Percentiles rank a stretch among this genome's conserved stretches.
Evolutionary conservation across 2,888 invertebrate genomes (phyloP).

Genomic region (Acholoe squamosa): DNA sequence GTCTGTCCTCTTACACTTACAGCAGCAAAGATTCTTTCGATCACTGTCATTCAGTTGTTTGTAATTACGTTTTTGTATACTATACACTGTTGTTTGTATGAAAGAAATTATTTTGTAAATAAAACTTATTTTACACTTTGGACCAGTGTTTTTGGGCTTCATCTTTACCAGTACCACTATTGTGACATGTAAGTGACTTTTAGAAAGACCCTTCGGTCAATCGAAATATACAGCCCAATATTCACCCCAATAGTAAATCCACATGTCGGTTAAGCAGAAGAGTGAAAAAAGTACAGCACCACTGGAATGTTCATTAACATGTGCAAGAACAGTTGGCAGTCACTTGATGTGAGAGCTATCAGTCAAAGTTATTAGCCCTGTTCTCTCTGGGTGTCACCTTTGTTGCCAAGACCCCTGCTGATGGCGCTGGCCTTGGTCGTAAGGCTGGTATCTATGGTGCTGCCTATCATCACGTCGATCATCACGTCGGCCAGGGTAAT

Average conservation of each 20-base stretch:
- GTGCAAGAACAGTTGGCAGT: neutral
- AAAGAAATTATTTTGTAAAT: slow-evolving; percentile 31
- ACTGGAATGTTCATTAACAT: slow-evolving; percentile 9
- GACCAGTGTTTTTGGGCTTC: neutral
- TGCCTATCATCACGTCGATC: neutral
- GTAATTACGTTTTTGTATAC: neutral
- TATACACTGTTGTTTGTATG: neutral
- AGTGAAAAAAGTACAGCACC: neutral
- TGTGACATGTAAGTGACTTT: too few relatives aligned
- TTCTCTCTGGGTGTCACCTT: neutral
- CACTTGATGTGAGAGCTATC: neutral
- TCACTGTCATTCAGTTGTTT: neutral
- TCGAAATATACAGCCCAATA: too few relatives aligned
- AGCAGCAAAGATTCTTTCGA: neutral
- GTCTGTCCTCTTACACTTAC: too few relatives aligned
- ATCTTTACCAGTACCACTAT: too few relatives aligned
- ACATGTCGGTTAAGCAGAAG: too few relatives aligned
- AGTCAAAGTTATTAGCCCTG: too few relatives aligned
- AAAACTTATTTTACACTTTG: slow-evolving; percentile 2
- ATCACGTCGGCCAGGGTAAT: slow-evolving; percentile 10
- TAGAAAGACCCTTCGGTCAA: too few relatives aligned
- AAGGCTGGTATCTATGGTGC: slow-evolving; percentile 50
- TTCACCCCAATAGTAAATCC: too few relatives aligned
- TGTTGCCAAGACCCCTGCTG: neutral
- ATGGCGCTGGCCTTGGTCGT: slow-evolving; percentile 36